Base-by-base conservation (phyloP, 1,140 invertebrate species). In the Sarcophaga bullata region DNA sequence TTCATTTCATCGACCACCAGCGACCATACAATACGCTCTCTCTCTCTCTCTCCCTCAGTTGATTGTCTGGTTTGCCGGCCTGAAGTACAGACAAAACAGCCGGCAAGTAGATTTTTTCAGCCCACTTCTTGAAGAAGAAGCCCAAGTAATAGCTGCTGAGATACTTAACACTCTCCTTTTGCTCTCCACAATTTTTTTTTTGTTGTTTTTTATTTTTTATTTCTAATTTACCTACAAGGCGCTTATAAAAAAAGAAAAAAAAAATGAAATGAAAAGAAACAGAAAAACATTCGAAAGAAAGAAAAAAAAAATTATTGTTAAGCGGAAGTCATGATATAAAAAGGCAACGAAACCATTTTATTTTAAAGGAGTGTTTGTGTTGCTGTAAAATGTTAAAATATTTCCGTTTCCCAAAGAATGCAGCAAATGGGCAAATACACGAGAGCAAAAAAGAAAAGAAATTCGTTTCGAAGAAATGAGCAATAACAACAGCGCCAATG, bases 81-180 rank as follows among this genome's bases (percentile, higher is more conserved):
- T 78, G 17, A 78, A 78, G 48, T 78, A 78, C 75, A 58, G 11
- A 58, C 10, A 78, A 78, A 19, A 78, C 75, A 78, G 17, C 75
- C n/a, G n/a, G n/a, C 50, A 78, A 78, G 75, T 78, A 78, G 50
- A 78, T 78, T 76, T 78, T n/a, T n/a, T 78, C 75, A 78, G 48
- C 48, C 62, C 75, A 78, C 75, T 78, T 78, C 75, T 50, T 49
- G 17, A 50, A 48, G 11, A 78, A 1, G 49, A 78, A 17, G 75
- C 7, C 19, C 0, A 19, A 76, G 52, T 58, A 8, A 73, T 8
- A 46, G 47, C 37, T 8, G 48, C 6, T 50, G 48, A 78, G 10
- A n/a, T 15, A 52, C 75, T 78, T 78, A 78, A 50, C 48, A 50
- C 75, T 78, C n/a, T 78, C 75, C 48, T 78, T 78, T n/a, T 50